A percentile compares a stretch with the other conserved stretches of the same genome.
Conservation (phyloP, 1,140 invertebrate species). For the Oryzaephilus surinamensis region DNA sequence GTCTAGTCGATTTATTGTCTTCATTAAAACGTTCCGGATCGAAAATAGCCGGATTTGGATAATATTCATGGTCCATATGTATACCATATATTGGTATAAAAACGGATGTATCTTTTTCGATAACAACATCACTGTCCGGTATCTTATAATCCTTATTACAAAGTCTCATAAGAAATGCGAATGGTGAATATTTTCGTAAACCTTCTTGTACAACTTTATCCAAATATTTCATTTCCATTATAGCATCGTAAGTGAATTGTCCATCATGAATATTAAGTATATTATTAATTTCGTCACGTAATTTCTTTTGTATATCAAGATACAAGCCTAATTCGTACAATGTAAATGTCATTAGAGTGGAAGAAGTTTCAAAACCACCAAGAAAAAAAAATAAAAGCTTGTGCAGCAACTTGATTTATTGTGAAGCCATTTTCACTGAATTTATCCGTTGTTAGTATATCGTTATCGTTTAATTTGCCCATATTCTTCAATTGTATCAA, state of each 20-base stretch:
- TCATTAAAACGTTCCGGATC: conserved; percentile 53
- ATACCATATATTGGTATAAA: conserved; percentile 37
- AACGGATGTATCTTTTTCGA: conserved; percentile 39
- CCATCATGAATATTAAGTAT: conserved; percentile 37
- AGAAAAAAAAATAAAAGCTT: conserved; percentile 47
- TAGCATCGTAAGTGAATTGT: conserved; percentile 42
- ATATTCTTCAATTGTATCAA: conserved; percentile 42
- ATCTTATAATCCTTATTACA: conserved; percentile 36
- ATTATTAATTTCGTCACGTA: conserved; percentile 39
- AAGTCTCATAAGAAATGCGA: conserved; percentile 36
- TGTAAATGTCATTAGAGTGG: conserved; percentile 52
- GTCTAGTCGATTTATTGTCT: conserved; percentile 31
- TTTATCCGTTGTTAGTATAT: no score
- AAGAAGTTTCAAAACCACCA: conserved; percentile 50
- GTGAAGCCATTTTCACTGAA: conserved; percentile 23
- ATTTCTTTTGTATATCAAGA: conserved; percentile 35
- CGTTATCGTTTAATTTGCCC: no score
- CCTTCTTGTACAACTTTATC: conserved; percentile 36
- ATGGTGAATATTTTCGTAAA: conserved; percentile 43
- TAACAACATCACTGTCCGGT: conserved; percentile 30
- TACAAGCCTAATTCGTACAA: conserved; percentile 51
- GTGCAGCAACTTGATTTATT: conserved; percentile 42
- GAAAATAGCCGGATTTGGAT: conserved; percentile 51
- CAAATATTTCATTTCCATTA: conserved; percentile 41
- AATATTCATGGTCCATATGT: conserved; percentile 44